Evolutionary conservation across 2,888 invertebrate species (phyloP).

Genomic region (Andrena bucephala): DNA sequence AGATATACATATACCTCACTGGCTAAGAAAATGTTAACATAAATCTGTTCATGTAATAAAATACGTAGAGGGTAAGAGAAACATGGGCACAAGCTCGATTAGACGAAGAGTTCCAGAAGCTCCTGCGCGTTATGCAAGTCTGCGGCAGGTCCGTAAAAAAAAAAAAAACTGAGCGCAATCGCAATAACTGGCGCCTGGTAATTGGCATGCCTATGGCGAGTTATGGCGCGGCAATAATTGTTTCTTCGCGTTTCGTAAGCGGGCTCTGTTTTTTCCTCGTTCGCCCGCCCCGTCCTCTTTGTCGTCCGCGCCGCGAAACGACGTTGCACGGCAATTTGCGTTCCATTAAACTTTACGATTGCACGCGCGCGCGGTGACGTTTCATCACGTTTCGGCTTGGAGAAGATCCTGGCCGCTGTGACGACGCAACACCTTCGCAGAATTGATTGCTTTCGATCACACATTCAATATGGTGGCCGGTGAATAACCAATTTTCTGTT

Average conservation of each 20-base stretch:
- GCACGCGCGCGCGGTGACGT: slow-evolving; percentile 24
- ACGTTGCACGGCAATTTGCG: slow-evolving; percentile 61
- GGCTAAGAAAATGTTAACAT: too few species aligned
- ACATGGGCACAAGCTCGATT: slow-evolving; percentile 46
- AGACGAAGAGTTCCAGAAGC: slow-evolving; percentile 67
- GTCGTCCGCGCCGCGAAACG: slow-evolving; percentile 40
- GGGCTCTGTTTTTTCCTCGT: slow-evolving; percentile 33
- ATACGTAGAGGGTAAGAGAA: neutral
- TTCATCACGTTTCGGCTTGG: slow-evolving; percentile 36
- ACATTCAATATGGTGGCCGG: neutral
- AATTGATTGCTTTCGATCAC: neutral
- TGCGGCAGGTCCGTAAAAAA: slow-evolving; percentile 70
- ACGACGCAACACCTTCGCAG: slow-evolving; percentile 7
- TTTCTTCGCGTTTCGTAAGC: slow-evolving; percentile 73
- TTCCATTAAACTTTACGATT: slow-evolving; percentile 68
- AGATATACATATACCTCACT: too few species aligned
- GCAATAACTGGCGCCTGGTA: slow-evolving; percentile 81
- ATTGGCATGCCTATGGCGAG: slow-evolving; percentile 77
- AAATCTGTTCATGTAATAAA: too few species aligned
- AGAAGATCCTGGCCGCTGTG: slow-evolving; percentile 8
- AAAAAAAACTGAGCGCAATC: slow-evolving; percentile 77
- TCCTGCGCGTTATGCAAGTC: slow-evolving; percentile 72
- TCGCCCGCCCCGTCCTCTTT: neutral
- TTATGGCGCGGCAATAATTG: slow-evolving; percentile 80
- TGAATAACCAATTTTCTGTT: neutral